phyloP scores from a whole-genome alignment of 2,113 vertebrate species.

The Engystomops pustulosus region DNA sequence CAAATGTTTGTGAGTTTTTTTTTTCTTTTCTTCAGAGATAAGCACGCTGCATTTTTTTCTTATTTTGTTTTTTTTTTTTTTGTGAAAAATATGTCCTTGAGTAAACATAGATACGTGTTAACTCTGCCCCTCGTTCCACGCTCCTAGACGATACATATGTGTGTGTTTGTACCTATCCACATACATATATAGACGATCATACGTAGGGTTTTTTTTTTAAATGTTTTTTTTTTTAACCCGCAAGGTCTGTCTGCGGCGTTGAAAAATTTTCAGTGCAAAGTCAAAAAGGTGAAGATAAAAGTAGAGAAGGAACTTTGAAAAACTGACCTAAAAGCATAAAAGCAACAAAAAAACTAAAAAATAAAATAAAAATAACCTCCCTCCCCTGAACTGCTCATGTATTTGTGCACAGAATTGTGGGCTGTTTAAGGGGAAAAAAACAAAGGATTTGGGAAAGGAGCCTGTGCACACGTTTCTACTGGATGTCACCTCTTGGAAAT shows the following conservation, averaged over 20 bases:
- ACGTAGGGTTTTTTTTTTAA: neutral
- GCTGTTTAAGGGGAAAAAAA: neutral
- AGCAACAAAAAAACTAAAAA: neutral
- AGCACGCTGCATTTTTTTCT: slow-evolving; percentile 25
- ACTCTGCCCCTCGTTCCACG: slow-evolving; percentile 32
- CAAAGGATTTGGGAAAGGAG: neutral
- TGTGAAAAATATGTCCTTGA: slow-evolving; percentile 53
- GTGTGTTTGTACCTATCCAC: neutral
- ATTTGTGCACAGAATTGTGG: slow-evolving; percentile 22
- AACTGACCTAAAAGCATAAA: slow-evolving; percentile 30
- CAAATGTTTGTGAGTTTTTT: slow-evolving; percentile 26
- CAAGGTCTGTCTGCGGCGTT: neutral
- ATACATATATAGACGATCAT: neutral
- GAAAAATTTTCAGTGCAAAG: slow-evolving; percentile 52
- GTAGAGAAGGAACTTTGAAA: neutral
- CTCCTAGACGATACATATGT: neutral
- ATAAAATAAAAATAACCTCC: neutral
- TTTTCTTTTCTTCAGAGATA: slow-evolving; percentile 36
- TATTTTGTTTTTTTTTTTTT: slow-evolving; percentile 26
- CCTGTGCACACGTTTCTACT: neutral
- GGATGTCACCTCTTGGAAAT: slow-evolving; percentile 10
- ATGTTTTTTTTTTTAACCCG: too few relatives aligned
- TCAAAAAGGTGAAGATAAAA: slow-evolving; percentile 46
- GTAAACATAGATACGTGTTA: slow-evolving; percentile 52
- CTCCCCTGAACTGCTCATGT: neutral